Base-by-base conservation (phyloP, 1,140 invertebrate genomes). In the Cardiocondyla obscurior region DNA sequence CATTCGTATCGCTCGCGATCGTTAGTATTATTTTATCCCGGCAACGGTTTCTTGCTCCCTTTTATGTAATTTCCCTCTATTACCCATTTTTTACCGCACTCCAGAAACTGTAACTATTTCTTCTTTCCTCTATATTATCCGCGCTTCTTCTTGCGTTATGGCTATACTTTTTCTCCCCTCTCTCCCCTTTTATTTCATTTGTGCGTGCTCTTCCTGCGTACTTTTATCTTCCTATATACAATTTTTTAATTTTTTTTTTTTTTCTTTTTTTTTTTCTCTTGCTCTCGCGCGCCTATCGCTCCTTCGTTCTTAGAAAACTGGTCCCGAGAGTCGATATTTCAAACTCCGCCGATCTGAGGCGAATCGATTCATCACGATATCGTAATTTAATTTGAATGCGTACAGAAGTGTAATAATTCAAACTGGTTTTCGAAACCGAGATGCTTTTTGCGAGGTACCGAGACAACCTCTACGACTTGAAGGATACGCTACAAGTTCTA, bases 401-500 rank as follows among this genome's bases (percentile, higher is more conserved):
- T 14, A 33, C 8, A 51, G 19, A 69, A 51, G 33, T 69, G 22
- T 39, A 28, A 58, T 73, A 28, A n/a, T n/a, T n/a, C 14, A 55
- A 65, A 28, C 25, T 3, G 8, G 30, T 6, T 19, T 10, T 39
- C 16, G 10, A 19, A 22, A 19, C 4, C 14, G 22, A 7, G 33
- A 16, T 39, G 6, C 33, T 67, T 67, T 19, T 39, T 51, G 30
- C 8, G 0, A n/a, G 0, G 28, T 76, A 3, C 16, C n/a, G 28
- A 25, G 49, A 25, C n/a, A n/a, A 16, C 12, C 22, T 42, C 22
- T 7, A 10, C 25, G 7, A 7, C 46, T 79, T 28, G 42, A 79
- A 69, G 62, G 62, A 55, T 74, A 60, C 55, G n/a, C 12, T 55
- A 65, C 49, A 53, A 67, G 62, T 79, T 53, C 33, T 25, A 51